phyloP scores from a whole-genome alignment of 2,888 invertebrate genomes.

The Hyppa rectilinea region DNA sequence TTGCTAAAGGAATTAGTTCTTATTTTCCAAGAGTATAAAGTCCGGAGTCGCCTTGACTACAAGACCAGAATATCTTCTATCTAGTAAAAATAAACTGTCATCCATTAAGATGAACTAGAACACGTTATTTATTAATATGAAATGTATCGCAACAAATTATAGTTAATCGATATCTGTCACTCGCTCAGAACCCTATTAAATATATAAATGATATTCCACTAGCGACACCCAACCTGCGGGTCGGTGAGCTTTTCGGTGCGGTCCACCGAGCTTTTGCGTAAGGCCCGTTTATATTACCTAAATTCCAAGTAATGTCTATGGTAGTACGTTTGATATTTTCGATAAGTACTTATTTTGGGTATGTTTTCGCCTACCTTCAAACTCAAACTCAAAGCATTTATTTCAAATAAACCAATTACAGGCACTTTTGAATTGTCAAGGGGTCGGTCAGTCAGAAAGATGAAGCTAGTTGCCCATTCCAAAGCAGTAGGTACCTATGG shows the following conservation, averaged over 20 bases:
- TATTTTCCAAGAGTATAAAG: neutral
- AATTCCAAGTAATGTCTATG: constrained; percentile 22
- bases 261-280: constrained; percentile 28
- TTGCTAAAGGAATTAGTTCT: neutral
- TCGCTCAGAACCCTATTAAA: constrained; percentile 20
- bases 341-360: neutral
- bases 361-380: neutral
- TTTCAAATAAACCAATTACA: no score
- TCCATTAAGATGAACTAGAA: constrained; percentile 2
- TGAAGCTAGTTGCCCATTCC: no score
- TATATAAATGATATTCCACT: constrained; percentile 7
- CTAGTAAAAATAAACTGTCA: constrained; percentile 5
- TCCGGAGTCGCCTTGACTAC: neutral
- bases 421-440: no score
- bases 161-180: constrained; percentile 31
- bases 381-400: no score
- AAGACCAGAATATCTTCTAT: constrained; percentile 1
- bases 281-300: constrained; percentile 14
- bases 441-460: no score
- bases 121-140: constrained; percentile 8
- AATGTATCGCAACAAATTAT: constrained; percentile 29
- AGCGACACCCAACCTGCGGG: constrained; percentile 31
- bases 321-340: constrained; percentile 1
- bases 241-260: constrained; percentile 39
- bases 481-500: no score